Evolutionary conservation across 2,888 invertebrate species (phyloP).

Genomic region (Chymomyza procnemis): DNA sequence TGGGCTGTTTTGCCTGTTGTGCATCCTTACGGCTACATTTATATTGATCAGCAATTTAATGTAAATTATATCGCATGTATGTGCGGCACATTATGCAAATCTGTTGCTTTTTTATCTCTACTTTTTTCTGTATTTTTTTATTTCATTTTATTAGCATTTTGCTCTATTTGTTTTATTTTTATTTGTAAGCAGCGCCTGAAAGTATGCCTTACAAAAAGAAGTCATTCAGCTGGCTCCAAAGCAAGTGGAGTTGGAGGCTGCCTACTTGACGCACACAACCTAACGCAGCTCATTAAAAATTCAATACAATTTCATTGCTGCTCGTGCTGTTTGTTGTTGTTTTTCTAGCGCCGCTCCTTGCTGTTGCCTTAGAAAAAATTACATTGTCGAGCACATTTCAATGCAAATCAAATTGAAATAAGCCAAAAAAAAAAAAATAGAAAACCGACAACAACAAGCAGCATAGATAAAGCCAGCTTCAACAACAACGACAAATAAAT

Average conservation of each 20-base stretch:
- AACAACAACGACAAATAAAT: neutral
- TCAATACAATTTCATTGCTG: conserved; percentile 66
- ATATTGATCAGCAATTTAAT: conserved; percentile 72
- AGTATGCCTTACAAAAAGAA: conserved; percentile 1
- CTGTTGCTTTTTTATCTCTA: conserved; percentile 6
- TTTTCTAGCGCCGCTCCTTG: conserved; percentile 11
- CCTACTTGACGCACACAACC: neutral
- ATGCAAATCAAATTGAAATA: conserved; percentile 70
- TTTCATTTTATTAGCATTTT: conserved; percentile 55
- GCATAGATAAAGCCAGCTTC: neutral
- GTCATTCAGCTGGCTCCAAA: neutral
- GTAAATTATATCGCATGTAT: conserved; percentile 68
- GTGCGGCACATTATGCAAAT: conserved; percentile 18
- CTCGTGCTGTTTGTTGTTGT: conserved; percentile 21
- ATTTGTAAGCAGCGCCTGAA: neutral
- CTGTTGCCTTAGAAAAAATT: conserved; percentile 42
- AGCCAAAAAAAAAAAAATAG: neutral
- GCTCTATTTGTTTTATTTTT: conserved; percentile 53
- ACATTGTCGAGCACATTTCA: conserved; percentile 51
- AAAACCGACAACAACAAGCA: neutral
- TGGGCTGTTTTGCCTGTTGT: conserved; percentile 41
- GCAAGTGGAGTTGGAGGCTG: neutral
- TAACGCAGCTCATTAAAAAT: conserved; percentile 63
- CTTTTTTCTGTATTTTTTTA: conserved; percentile 56
- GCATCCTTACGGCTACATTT: conserved; percentile 60